A percentile compares a stretch with the other conserved stretches of the same genome.
phyloP scores from a whole-genome alignment of 1,140 invertebrate species.

The Adelges cooleyi region DNA sequence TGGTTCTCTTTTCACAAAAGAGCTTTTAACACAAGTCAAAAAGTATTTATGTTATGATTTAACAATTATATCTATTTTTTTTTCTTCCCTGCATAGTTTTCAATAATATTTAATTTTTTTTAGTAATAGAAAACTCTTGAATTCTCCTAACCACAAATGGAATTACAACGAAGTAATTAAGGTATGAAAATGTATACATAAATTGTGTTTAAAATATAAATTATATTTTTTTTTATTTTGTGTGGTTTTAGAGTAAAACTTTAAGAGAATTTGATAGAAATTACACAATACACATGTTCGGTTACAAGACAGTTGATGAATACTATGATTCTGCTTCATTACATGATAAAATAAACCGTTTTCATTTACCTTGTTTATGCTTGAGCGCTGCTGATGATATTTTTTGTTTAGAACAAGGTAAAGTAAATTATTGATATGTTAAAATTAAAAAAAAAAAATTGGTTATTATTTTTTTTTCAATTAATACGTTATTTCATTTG shows the following conservation, averaged over 20 bases:
- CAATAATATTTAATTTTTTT: slow-evolving; percentile 1
- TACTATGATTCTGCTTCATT: slow-evolving; percentile 67
- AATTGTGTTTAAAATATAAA: not conserved
- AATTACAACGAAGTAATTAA: slow-evolving; percentile 42
- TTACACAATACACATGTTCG: slow-evolving; percentile 74
- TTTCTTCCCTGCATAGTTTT: too few relatives aligned
- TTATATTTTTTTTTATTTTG: not conserved
- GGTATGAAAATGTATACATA: slow-evolving; percentile 33
- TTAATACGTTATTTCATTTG: too few relatives aligned
- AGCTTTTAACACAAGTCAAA: slow-evolving; percentile 35
- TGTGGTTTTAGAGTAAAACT: slow-evolving; percentile 49
- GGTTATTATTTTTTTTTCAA: too few relatives aligned
- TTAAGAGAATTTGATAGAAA: slow-evolving; percentile 70
- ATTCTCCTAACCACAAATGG: slow-evolving; percentile 36
- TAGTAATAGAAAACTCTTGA: slow-evolving; percentile 18
- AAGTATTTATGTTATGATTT: slow-evolving; percentile 39
- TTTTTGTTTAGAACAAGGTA: slow-evolving; percentile 43
- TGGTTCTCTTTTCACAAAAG: slow-evolving; percentile 58
- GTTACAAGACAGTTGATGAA: slow-evolving; percentile 61
- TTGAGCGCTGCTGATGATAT: slow-evolving; percentile 76
- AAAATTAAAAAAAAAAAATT: slow-evolving; percentile 42
- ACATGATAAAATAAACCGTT: slow-evolving; percentile 56
- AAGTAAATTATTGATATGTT: slow-evolving; percentile 35
- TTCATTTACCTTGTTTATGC: slow-evolving; percentile 60
- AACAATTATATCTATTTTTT: not conserved